phyloP scores from a whole-genome alignment of 2,888 invertebrate species.

The Clostera curtula region DNA sequence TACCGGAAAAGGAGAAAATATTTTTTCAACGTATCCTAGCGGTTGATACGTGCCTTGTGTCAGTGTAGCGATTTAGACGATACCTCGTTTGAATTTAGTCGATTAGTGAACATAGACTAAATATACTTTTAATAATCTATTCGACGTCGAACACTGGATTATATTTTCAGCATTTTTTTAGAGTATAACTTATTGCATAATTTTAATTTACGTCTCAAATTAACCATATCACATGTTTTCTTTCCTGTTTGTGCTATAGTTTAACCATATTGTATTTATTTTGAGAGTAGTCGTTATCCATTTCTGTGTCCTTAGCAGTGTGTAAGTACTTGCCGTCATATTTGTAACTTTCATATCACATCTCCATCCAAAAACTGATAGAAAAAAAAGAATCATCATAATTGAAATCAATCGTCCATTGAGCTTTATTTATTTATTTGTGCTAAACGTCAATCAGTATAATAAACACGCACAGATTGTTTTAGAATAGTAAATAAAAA shows the following conservation, averaged over 20 bases:
- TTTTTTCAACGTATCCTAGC: slow-evolving; percentile 66
- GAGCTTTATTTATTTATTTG: slow-evolving; percentile 42
- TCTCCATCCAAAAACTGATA: slow-evolving; percentile 48
- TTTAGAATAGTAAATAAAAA: slow-evolving; percentile 23
- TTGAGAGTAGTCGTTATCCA: slow-evolving; percentile 12
- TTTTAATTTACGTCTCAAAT: slow-evolving; percentile 45
- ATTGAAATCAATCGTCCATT: slow-evolving; percentile 38
- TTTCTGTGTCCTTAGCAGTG: too few relatives aligned
- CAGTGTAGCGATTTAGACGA: slow-evolving; percentile 35
- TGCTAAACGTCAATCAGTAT: slow-evolving; percentile 33
- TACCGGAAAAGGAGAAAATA: slow-evolving; percentile 53
- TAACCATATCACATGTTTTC: slow-evolving; percentile 46
- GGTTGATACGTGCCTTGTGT: slow-evolving; percentile 63
- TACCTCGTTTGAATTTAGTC: slow-evolving; percentile 24
- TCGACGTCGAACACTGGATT: slow-evolving; percentile 26
- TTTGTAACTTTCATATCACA: slow-evolving; percentile 54
- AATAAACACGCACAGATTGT: slow-evolving; percentile 58
- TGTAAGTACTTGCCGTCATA: too few relatives aligned
- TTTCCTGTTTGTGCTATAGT: slow-evolving; percentile 26
- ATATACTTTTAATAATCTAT: slow-evolving; percentile 23
- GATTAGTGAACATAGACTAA: slow-evolving; percentile 17
- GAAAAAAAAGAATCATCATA: slow-evolving; percentile 17
- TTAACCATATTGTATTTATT: slow-evolving; percentile 9
- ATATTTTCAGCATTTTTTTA: slow-evolving; percentile 63
- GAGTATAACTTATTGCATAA: slow-evolving; percentile 38